phyloP scores from a whole-genome alignment of 2,113 vertebrate genomes.

The Hemiscyllium ocellatum region DNA sequence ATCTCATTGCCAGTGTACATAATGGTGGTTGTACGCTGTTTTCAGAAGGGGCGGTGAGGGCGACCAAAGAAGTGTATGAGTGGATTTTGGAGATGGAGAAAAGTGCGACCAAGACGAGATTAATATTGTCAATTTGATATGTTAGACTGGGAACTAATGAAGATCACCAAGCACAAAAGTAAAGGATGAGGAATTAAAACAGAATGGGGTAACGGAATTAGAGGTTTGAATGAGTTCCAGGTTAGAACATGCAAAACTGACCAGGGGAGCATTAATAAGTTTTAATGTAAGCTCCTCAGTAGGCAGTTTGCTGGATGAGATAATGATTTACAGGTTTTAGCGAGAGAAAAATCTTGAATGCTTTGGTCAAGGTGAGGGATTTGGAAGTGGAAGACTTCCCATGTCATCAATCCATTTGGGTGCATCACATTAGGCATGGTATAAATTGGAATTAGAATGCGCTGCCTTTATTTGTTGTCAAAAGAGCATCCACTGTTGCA shows the following conservation, averaged over 20 bases:
- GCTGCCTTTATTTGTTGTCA: not conserved
- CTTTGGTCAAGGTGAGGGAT: not conserved
- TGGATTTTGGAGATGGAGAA: not conserved
- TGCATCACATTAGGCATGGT: not conserved
- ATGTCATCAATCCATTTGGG: too few relatives aligned
- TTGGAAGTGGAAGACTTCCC: not conserved
- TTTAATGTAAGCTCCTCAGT: not conserved
- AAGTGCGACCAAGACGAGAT: not conserved
- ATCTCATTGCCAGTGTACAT: too few relatives aligned
- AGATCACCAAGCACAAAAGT: not conserved
- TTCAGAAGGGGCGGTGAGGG: too few relatives aligned
- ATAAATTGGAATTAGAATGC: not conserved
- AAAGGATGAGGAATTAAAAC: not conserved
- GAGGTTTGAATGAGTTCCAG: not conserved
- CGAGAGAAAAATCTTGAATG: not conserved
- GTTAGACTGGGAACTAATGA: not conserved
- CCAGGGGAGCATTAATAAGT: not conserved
- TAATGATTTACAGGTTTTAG: not conserved
- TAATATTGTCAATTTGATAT: not conserved
- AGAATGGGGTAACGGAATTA: not conserved
- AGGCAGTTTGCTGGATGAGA: too few relatives aligned
- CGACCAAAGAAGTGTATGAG: not conserved
- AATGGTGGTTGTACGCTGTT: too few relatives aligned
- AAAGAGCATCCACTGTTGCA: not conserved
- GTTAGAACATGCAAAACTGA: not conserved